Base-by-base conservation (phyloP, 2,113 vertebrate species). In the Capreolus pygargus region DNA sequence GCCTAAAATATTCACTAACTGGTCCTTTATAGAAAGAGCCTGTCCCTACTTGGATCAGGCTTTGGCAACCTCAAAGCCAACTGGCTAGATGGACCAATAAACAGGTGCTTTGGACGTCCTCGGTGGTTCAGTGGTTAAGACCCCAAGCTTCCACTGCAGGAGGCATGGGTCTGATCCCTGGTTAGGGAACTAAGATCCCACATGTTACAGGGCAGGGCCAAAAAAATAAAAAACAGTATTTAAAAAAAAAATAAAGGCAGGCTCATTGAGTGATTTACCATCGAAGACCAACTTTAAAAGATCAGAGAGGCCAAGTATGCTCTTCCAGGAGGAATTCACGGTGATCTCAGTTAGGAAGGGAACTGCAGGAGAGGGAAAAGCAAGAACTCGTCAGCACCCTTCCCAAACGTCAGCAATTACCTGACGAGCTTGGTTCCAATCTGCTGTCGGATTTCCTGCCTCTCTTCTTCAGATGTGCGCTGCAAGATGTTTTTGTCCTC, bases 401-500 rank as follows among this genome's bases (percentile, higher is more conserved):
- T 36, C 67, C 84, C 30, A 95, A 55, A 50, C 58, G 54, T 76
- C 0, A 74, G 97, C 55, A 36, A 61, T 97, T 99, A 99, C 99
- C 99, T 99, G 97, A 99, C 99, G 82, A 99, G 99, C 98, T 99
- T 99, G 50, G 98, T 99, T 98, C 99, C 99, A 86, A 99, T 99
- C 98, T 99, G 99, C 95, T 99, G 99, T 86, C 99, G 99, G 57
- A 99, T 99, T 98, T 99, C 99, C 88, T 99, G 99, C 83, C 99
- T 99, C 97, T 99, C 99, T 4, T 99, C 99, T 98, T 99, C 99
- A 0, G 99, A 99, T 78, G 99, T 99, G 8, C 99, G 97, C 7
- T 99, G 99, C 91, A 99, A 98, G 98, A 99, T 99, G 98, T 99
- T 99, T 98, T 99, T 99, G 98, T 99, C 99, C 98, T 99, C 99